Percentiles rank a stretch among this genome's conserved stretches.
phyloP scores from a whole-genome alignment of 2,888 invertebrate species.

The Drosophila prostipennis region DNA sequence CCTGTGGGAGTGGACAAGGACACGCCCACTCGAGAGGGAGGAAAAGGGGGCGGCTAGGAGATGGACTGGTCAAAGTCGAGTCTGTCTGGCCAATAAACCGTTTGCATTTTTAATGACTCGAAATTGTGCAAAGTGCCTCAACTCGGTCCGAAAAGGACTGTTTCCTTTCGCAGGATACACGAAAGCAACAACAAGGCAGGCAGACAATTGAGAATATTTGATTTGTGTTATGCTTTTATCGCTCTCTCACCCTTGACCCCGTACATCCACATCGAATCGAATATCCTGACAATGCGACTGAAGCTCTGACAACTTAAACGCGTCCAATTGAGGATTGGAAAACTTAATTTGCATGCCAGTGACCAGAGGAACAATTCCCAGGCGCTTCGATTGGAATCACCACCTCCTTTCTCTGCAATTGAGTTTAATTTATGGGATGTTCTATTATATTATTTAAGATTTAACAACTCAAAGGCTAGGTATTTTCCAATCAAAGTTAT shows the following conservation, averaged over 20 bases:
- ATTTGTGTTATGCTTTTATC: constrained; percentile 42
- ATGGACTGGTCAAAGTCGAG: constrained; percentile 21
- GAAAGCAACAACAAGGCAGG: neutral
- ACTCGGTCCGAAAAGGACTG: constrained; percentile 19
- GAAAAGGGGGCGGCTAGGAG: neutral
- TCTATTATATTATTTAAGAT: too few relatives aligned
- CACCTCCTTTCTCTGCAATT: neutral
- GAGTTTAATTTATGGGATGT: constrained; percentile 1
- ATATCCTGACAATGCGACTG: constrained; percentile 10
- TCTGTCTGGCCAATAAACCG: constrained; percentile 52
- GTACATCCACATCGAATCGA: neutral
- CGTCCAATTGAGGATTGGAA: constrained; percentile 32
- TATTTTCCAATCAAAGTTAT: neutral
- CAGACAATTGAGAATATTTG: constrained; percentile 40
- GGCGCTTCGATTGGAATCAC: constrained; percentile 9
- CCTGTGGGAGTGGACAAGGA: constrained; percentile 21
- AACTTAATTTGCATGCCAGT: constrained; percentile 31
- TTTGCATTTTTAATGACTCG: constrained; percentile 64
- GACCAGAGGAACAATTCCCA: neutral
- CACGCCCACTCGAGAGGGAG: constrained; percentile 12
- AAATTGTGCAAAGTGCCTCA: constrained; percentile 59
- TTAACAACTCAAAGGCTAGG: neutral
- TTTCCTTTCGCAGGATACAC: neutral
- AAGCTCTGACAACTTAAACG: constrained; percentile 37
- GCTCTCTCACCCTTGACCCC: constrained; percentile 32